Evolutionary conservation across 1,140 invertebrate species (phyloP).

Genomic region (Diorhabda sublineata): DNA sequence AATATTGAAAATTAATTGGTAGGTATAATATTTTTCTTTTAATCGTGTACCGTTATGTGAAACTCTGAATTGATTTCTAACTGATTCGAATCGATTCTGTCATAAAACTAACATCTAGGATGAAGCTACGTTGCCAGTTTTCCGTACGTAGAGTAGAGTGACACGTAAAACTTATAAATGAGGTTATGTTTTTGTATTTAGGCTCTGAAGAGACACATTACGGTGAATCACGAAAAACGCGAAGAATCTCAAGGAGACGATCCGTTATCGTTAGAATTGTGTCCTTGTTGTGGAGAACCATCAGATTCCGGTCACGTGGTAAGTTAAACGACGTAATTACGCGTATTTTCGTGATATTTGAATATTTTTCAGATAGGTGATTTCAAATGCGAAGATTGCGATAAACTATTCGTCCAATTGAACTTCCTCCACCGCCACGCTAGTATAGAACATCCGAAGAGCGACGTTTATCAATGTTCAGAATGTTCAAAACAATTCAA

Average conservation of each 20-base stretch:
- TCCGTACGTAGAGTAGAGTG: too few relatives aligned
- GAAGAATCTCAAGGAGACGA: conserved; percentile 33
- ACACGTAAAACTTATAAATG: too few relatives aligned
- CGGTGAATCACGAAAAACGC: conserved; percentile 33
- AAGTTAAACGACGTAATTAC: conserved; percentile 22
- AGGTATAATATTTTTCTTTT: too few relatives aligned
- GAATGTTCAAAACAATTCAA: conserved; percentile 38
- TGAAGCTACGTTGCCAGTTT: too few relatives aligned
- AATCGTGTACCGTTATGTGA: too few relatives aligned
- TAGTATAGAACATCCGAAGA: conserved; percentile 49
- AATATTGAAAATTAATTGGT: too few relatives aligned
- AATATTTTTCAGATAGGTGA: conserved; percentile 48
- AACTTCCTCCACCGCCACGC: conserved; percentile 68
- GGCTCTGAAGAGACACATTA: conserved; percentile 43
- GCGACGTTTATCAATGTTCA: conserved; percentile 35
- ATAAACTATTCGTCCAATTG: conserved; percentile 64
- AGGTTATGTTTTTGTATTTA: conserved; percentile 6
- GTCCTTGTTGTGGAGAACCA: conserved; percentile 54
- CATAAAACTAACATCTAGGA: too few relatives aligned
- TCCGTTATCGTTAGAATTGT: conserved; percentile 45
- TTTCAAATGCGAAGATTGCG: conserved; percentile 52
- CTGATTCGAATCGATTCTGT: too few relatives aligned
- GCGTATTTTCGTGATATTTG: not conserved
- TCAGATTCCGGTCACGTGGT: conserved; percentile 52
- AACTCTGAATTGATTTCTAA: too few relatives aligned